Conservation (phyloP, 2,113 vertebrate genomes). For the Phylloscopus trochilus region DNA sequence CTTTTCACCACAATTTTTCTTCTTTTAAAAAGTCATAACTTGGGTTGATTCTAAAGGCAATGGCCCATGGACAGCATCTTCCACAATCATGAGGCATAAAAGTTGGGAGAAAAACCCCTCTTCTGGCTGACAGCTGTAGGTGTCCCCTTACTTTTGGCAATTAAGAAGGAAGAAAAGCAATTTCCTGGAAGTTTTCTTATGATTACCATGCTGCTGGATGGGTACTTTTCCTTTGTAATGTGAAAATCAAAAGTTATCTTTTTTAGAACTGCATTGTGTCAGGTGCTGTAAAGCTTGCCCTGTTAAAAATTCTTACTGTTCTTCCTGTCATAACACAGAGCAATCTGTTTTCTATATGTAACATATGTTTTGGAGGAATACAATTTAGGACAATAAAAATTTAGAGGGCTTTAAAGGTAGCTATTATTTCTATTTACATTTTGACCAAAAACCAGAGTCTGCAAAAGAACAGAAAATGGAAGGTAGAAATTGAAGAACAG, state of each 20-base stretch:
- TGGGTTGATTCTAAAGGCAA: background rate
- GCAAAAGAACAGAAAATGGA: background rate
- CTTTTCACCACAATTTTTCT: background rate
- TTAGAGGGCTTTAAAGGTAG: background rate
- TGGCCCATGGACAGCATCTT: background rate
- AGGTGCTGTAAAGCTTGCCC: background rate
- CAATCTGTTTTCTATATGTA: background rate
- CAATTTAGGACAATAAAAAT: background rate
- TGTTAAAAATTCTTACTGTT: background rate
- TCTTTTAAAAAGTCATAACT: background rate
- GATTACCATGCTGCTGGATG: background rate
- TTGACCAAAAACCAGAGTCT: background rate
- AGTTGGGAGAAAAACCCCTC: rapidly evolving
- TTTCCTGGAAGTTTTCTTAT: background rate
- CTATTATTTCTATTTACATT: background rate
- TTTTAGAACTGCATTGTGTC: background rate
- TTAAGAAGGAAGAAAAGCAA: background rate
- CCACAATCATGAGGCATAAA: background rate
- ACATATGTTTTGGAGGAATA: background rate
- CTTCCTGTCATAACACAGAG: background rate
- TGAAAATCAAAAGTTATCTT: background rate
- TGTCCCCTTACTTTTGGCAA: background rate
- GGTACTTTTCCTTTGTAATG: background rate
- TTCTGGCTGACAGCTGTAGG: background rate
- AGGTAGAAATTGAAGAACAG: background rate